Conservation (phyloP, 2,888 invertebrate genomes). For the Synergus gifuensis region DNA sequence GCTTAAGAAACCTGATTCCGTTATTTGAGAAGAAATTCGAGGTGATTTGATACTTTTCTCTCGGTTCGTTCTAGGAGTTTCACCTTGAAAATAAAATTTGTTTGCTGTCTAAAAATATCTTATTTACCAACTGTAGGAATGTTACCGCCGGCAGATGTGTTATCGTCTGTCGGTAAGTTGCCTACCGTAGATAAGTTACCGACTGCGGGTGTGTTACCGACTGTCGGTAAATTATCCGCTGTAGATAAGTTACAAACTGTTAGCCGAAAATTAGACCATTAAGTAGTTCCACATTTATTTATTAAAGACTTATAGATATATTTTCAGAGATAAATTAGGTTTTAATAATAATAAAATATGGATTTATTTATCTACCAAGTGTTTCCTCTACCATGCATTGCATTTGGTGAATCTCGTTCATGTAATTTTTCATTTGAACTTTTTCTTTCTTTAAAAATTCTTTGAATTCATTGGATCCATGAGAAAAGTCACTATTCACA, state of each 20-base stretch:
- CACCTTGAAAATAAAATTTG: background rate
- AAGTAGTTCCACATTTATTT: no score
- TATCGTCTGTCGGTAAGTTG: no score
- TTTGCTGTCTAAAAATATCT: no score
- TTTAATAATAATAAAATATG: background rate
- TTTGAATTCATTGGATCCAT: slow-evolving; percentile 8
- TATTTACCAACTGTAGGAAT: no score
- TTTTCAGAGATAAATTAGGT: background rate
- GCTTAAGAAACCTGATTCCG: no score
- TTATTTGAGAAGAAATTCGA: no score
- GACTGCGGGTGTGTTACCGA: no score
- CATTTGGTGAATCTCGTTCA: slow-evolving; percentile 3
- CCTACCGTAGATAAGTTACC: no score
- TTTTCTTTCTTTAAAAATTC: slow-evolving; percentile 27
- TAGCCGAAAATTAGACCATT: background rate
- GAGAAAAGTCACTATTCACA: background rate
- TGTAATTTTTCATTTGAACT: background rate
- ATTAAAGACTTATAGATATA: no score
- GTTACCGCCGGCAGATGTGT: no score
- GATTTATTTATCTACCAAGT: background rate
- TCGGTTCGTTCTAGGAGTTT: background rate
- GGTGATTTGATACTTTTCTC: background rate
- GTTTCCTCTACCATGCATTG: slow-evolving; percentile 9
- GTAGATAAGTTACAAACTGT: no score
- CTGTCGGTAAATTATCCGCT: no score